These are phyloP conservation scores for Clunio marinus DNA, from an alignment of 2,888 invertebrate genomes.

Conservation along the genomic window DNA sequence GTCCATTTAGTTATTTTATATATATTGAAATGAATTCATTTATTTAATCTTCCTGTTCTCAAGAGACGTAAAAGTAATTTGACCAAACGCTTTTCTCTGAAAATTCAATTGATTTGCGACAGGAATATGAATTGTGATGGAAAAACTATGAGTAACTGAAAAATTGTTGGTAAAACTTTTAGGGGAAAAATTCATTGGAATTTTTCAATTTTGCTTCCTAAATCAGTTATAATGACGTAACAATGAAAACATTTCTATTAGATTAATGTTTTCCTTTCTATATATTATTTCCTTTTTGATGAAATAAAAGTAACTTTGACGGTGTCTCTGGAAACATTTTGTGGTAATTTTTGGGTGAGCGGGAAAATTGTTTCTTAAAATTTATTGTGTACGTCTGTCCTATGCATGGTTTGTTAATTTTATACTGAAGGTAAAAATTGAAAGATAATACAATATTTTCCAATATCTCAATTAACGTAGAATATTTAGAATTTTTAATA, in stretches of 20 bases:
- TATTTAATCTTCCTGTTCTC: too few species aligned
- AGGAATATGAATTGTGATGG: constrained; percentile 12
- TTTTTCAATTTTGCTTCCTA: constrained; percentile 21
- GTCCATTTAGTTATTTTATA: too few species aligned
- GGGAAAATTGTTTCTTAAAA: too few species aligned
- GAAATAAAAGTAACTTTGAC: neutral
- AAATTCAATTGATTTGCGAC: constrained; percentile 33
- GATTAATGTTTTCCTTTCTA: too few species aligned
- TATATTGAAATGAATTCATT: too few species aligned
- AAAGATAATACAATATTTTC: too few species aligned
- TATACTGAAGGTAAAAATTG: too few species aligned
- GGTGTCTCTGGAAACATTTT: neutral
- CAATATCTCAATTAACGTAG: too few species aligned
- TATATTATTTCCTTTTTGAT: neutral
- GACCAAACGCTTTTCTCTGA: constrained; percentile 20
- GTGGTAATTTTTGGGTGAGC: too few species aligned
- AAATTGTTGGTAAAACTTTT: neutral
- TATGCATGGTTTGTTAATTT: too few species aligned
- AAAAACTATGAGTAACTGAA: constrained; percentile 18
- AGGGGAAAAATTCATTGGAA: constrained; percentile 25
- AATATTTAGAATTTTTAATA: too few species aligned
- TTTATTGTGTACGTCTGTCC: too few species aligned
- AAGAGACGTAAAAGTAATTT: constrained; percentile 36
- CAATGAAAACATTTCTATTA: constrained; percentile 35
- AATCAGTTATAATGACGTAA: constrained; percentile 38